phyloP scores from a whole-genome alignment of 2,797 vertebrate species.

The Pseudochirops cupreus region DNA sequence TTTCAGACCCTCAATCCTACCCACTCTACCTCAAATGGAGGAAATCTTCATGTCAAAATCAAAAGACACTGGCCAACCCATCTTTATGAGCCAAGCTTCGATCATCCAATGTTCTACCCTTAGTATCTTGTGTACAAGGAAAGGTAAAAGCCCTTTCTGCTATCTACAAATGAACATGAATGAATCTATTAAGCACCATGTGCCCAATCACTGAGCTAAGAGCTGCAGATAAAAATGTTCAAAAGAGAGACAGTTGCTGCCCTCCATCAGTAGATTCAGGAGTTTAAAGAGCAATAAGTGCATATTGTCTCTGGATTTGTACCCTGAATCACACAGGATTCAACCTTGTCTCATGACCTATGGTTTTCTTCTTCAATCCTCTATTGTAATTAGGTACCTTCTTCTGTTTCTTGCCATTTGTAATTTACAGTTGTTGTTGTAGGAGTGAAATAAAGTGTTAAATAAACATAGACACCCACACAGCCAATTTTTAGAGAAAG shows the following conservation, averaged over 20 bases:
- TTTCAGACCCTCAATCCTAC: background rate
- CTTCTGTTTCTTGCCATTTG: constrained; percentile 49
- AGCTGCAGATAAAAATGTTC: background rate
- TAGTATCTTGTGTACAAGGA: background rate
- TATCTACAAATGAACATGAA: background rate
- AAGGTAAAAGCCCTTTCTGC: background rate
- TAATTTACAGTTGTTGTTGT: constrained; percentile 17
- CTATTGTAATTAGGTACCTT: background rate
- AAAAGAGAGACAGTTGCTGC: background rate
- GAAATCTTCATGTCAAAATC: background rate
- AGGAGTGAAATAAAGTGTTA: background rate
- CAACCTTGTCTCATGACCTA: background rate
- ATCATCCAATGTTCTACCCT: constrained; percentile 14
- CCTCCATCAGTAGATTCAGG: background rate
- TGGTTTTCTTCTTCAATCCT: constrained; percentile 32
- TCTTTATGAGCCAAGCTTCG: background rate
- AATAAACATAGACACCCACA: constrained; percentile 4
- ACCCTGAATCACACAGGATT: background rate
- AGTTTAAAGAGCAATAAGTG: background rate
- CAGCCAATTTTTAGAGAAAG: constrained; percentile 49
- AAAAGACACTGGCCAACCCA: background rate
- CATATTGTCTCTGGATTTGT: background rate
- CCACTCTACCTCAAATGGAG: background rate
- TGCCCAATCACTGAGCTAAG: background rate
- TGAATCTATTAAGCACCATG: background rate